These are phyloP conservation scores for Parnassius orleans DNA, from an alignment of 2,888 invertebrate species.

Conservation along the genomic window DNA sequence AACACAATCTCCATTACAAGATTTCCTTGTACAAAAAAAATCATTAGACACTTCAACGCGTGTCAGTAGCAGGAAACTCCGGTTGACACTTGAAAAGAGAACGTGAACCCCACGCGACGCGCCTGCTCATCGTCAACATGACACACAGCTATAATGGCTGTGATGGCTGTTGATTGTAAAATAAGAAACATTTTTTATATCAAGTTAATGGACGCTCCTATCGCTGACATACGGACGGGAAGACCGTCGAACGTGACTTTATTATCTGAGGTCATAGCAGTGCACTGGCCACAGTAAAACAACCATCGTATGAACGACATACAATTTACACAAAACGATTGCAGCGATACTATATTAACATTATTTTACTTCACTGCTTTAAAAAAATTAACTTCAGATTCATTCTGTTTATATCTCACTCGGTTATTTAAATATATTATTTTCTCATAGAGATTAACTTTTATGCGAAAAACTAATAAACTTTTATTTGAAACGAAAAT, in stretches of 20 bases:
- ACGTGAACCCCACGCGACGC: conserved; percentile 42
- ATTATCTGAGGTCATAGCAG: too few species aligned
- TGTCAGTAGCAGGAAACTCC: conserved; percentile 19
- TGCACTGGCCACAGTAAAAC: too few species aligned
- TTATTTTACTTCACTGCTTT: too few species aligned
- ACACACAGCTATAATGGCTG: conserved; percentile 48
- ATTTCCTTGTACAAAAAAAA: neutral
- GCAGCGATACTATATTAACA: too few species aligned
- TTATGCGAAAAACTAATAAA: too few species aligned
- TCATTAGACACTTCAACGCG: conserved; percentile 10
- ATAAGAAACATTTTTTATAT: conserved; percentile 48
- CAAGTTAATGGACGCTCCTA: conserved; percentile 40
- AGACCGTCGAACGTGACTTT: neutral
- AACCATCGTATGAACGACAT: too few species aligned
- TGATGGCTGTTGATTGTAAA: conserved; percentile 50
- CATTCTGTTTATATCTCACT: too few species aligned
- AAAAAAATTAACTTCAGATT: too few species aligned
- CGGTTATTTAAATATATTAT: too few species aligned
- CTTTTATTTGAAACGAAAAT: too few species aligned
- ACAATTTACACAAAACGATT: too few species aligned
- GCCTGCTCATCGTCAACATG: conserved; percentile 65
- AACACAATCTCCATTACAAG: neutral
- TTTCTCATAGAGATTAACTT: too few species aligned
- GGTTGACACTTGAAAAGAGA: conserved; percentile 32
- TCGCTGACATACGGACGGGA: conserved; percentile 16